A percentile compares a stretch with the other conserved stretches of the same genome.
These are phyloP conservation scores for Eupsilia transversa DNA, from an alignment of 2,888 invertebrate genomes.

Conservation along the genomic window DNA sequence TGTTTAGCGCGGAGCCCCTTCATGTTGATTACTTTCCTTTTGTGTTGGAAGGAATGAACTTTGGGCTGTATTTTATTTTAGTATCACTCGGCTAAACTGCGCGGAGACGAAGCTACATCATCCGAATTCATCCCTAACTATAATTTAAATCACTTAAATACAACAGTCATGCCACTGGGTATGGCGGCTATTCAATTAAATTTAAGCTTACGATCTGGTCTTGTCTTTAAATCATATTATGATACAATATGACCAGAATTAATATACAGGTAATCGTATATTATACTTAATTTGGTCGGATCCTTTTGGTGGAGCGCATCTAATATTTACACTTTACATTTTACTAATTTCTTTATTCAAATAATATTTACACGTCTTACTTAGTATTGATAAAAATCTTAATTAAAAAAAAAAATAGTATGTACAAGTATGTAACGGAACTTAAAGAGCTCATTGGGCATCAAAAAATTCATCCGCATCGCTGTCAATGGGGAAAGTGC, in stretches of 20 bases:
- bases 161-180: not conserved
- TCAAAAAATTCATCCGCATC: too few species aligned
- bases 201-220: not conserved
- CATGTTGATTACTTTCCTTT: conserved; percentile 63
- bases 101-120: not conserved
- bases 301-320: too few species aligned
- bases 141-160: not conserved
- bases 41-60: conserved; percentile 53
- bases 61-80: conserved; percentile 34
- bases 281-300: too few species aligned
- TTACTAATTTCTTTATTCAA: too few species aligned
- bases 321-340: too few species aligned
- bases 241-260: not conserved
- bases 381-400: too few species aligned
- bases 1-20: conserved; percentile 10
- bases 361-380: too few species aligned
- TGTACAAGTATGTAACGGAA: too few species aligned
- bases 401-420: too few species aligned
- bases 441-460: too few species aligned
- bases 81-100: conserved; percentile 15
- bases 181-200: not conserved
- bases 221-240: not conserved
- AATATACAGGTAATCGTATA: not conserved
- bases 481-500: too few species aligned
- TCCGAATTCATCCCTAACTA: not conserved